Base-by-base conservation (phyloP, 2,888 invertebrate species). In the Tenthredo amoena region DNA sequence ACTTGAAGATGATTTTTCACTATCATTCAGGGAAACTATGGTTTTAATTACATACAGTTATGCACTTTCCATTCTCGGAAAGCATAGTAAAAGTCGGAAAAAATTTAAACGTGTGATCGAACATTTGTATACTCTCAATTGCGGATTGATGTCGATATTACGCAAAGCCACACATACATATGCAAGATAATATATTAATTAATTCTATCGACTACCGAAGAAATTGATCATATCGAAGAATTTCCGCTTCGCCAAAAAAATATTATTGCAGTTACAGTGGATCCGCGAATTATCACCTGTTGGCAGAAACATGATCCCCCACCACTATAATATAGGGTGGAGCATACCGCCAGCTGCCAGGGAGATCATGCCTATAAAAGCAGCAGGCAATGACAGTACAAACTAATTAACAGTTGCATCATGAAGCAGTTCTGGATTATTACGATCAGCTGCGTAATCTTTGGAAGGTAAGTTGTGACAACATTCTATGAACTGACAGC, bases 321-420 rank as follows among this genome's bases (percentile, higher is more conserved):
- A 26, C 26, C 62, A 26, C 26, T 2, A 26, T 9, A 21, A 9
- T 21, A 26, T 21, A 10, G 9, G 10, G 26, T 62, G 26, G 62
- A 26, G 62, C 26, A 62, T 21, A 62, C 26, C 26, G 21, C 26
- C 26, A 10, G 62, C 12, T 12, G 9, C 26, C 2, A 26, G 26
- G 10, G n/a, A 50, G 18, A 18, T 47, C 50, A 50, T 55, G n/a
- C 55, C n/a, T 55, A 55, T 55, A 55, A 55, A 55, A 55, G 55
- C 7, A n/a, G n/a, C n/a, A n/a, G n/a, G 55, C n/a, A n/a, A n/a
- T n/a, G 6, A 55, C 21, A n/a, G 2, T 4, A 31, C 34, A 37
- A 71, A n/a, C 37, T 71, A 37, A 71, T 55, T 55, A 71, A n/a
- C n/a, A 74, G 21, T 26, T 74, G 5, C 72, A 74, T n/a, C 21